phyloP scores from a whole-genome alignment of 2,113 vertebrate species.

The Gymnobelideus leadbeateri region DNA sequence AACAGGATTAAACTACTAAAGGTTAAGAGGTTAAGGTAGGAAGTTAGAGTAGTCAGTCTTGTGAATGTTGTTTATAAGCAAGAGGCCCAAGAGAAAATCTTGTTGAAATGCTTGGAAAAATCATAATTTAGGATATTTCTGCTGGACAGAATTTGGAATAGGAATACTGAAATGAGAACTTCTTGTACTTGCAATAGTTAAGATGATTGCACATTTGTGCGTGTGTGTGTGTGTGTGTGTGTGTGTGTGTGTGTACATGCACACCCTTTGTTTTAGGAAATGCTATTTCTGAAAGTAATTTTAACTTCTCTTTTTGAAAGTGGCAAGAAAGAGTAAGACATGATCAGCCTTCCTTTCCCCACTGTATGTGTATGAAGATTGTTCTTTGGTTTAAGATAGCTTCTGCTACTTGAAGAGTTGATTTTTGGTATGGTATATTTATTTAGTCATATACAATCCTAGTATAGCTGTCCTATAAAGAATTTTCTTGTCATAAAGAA shows the following conservation, averaged over 20 bases:
- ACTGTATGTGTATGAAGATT: background rate
- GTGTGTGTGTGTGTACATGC: background rate
- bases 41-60: slow-evolving; percentile 31
- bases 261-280: slow-evolving; percentile 37
- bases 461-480: slow-evolving; percentile 29
- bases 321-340: background rate
- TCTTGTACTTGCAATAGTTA: background rate
- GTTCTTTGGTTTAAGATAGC: slow-evolving; percentile 1
- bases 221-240: background rate
- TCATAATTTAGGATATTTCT: slow-evolving; percentile 42
- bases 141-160: background rate
- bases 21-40: slow-evolving; percentile 38
- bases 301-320: slow-evolving; percentile 19
- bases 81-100: slow-evolving; percentile 26
- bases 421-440: slow-evolving; percentile 21
- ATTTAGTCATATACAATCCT: background rate
- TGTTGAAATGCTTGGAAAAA: slow-evolving; percentile 27
- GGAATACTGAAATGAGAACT: background rate
- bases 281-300: slow-evolving; percentile 20
- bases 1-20: slow-evolving; percentile 48
- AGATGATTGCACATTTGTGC: slow-evolving; percentile 21
- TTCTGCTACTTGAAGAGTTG: slow-evolving; percentile 16
- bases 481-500: slow-evolving; percentile 36
- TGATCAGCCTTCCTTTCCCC: slow-evolving; percentile 39
- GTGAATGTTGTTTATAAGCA: background rate